Base-by-base conservation (phyloP, 2,797 vertebrate species). In the Phalloptychus januarius region DNA sequence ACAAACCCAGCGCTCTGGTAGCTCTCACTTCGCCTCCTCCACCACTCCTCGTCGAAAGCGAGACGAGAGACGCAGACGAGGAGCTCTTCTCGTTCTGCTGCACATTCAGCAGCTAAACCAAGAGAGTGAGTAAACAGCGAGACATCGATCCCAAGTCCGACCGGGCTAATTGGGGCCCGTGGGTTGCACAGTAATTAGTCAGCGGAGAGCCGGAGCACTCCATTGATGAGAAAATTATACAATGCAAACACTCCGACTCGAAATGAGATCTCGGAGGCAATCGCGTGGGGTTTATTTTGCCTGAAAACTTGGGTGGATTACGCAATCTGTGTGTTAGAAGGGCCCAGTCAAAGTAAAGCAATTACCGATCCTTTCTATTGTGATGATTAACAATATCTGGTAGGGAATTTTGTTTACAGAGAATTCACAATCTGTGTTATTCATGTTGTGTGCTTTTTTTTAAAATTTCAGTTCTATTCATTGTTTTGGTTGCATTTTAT, bases 1-100 rank as follows among this genome's bases (percentile, higher is more conserved):
- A 85, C 88, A 86, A 82, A 25, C 83, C 67, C 16, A 72, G 73
- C 4, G 63, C 86, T 76, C 77, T 18, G 79, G 63, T 63, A 74
- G 83, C 79, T 52, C 54, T 67, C 78, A 71, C 80, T 65, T 61
- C 7, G n/a, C 78, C 38, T 81, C 79, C 71, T 58, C 36, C 78
- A 52, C 13, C 58, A 38, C 67, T 73, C 71, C 65, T 54, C 69
- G 74, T 75, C 50, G 0, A 25, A 76, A 70, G 56, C 48, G 10
- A 52, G 48, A 52, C 48, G 78, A 82, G 63, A 79, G 84, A 72
- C 79, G 5, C 31, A 18, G 72, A 44, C 52, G 46, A 31, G 73
- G 58, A 42, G 48, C 69, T 25, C 44, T 1, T 11, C 36, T 33
- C 36, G 5, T 5, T 33, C 5, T 8, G 46, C 46, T 33, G 44